phyloP scores from a whole-genome alignment of 2,113 vertebrate species.

The Solea senegalensis region DNA sequence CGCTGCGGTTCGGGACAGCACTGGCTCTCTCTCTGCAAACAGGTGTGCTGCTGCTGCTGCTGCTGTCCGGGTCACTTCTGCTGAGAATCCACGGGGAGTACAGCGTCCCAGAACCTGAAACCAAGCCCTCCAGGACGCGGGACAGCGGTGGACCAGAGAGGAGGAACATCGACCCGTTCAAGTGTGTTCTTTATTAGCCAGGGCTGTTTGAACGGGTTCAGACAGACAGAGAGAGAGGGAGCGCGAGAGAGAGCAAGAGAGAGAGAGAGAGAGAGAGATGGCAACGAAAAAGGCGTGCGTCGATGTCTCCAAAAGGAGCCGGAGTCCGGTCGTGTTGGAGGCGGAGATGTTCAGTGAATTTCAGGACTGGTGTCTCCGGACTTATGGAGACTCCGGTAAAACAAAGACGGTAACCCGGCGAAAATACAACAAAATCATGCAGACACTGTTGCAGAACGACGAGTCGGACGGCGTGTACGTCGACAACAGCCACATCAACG shows the following conservation, averaged over 20 bases:
- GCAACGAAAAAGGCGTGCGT: conserved; percentile 83
- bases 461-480: conserved; percentile 83
- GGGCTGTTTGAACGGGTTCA: conserved; percentile 66
- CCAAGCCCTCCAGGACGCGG: conserved; percentile 65
- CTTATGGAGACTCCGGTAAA: conserved; percentile 96
- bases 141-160: conserved; percentile 58
- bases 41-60: conserved; percentile 74
- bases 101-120: conserved; percentile 57
- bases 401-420: conserved; percentile 97
- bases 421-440: conserved; percentile 92
- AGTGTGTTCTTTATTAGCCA: conserved; percentile 74
- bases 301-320: conserved; percentile 84
- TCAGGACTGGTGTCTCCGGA: conserved; percentile 97
- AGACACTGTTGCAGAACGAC: conserved; percentile 84
- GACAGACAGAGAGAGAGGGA: conserved; percentile 49
- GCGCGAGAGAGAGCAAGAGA: conserved; percentile 47
- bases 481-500: conserved; percentile 89
- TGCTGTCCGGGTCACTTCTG: conserved; percentile 70
- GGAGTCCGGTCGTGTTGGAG: conserved; percentile 90
- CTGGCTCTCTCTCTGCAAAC: conserved; percentile 80
- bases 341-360: conserved; percentile 96
- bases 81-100: conserved; percentile 31
- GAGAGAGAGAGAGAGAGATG: conserved; percentile 67
- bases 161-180: conserved; percentile 57
- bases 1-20: conserved; percentile 85